These are phyloP conservation scores for Channa maculata DNA, from an alignment of 2,113 vertebrate genomes.

Conservation along the genomic window DNA sequence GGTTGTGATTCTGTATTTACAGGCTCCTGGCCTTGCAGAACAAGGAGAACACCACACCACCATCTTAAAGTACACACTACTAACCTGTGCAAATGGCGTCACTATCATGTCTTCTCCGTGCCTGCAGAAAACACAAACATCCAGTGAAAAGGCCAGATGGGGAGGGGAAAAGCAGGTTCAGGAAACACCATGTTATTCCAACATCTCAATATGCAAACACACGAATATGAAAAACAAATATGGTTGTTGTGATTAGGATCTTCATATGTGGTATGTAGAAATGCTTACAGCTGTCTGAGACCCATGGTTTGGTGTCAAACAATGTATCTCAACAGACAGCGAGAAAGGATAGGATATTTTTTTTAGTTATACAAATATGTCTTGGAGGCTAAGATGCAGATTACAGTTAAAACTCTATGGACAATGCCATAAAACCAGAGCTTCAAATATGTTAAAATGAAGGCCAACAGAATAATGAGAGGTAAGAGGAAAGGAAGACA, in stretches of 20 bases:
- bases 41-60: no score
- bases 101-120: constrained; percentile 98
- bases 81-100: constrained; percentile 95
- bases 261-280: background rate
- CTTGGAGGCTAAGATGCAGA: constrained; percentile 32
- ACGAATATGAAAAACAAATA: constrained; percentile 33
- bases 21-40: no score
- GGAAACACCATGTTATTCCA: background rate
- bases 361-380: constrained; percentile 42
- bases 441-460: no score
- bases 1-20: background rate
- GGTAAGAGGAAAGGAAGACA: no score
- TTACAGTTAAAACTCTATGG: constrained; percentile 2
- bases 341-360: constrained; percentile 16
- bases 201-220: constrained; percentile 7
- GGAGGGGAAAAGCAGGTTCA: background rate
- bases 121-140: constrained; percentile 74
- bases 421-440: background rate
- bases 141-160: constrained; percentile 17
- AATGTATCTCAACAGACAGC: background rate
- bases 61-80: constrained; percentile 42
- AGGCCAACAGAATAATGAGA: no score
- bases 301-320: background rate
- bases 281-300: background rate
- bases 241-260: constrained; percentile 17